Conservation (phyloP, 2,797 vertebrate genomes). For the Geotrypetes seraphini region DNA sequence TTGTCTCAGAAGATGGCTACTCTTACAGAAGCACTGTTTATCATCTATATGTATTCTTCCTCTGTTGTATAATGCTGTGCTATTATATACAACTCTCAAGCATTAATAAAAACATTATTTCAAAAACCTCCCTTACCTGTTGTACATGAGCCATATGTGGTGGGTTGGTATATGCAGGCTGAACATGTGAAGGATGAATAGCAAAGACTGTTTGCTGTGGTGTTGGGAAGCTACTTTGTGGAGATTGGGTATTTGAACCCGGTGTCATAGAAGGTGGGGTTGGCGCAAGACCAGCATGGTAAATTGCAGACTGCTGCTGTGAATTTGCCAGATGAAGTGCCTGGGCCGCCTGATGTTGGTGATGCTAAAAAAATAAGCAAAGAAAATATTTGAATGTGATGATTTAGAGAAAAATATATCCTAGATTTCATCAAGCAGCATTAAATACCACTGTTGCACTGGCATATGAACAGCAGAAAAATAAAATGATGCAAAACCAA, state of each 20-base stretch:
- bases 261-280: constrained; percentile 95
- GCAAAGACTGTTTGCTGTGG: constrained; percentile 91
- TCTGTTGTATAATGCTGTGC: too few relatives aligned
- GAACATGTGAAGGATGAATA: constrained; percentile 92
- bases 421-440: fast-evolving
- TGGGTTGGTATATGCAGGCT: constrained; percentile 86
- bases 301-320: constrained; percentile 88
- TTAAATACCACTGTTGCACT: too few relatives aligned
- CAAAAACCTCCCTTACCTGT: too few relatives aligned
- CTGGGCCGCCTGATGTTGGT: constrained; percentile 88
- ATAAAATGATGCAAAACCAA: too few relatives aligned
- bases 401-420: fast-evolving
- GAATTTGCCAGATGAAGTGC: constrained; percentile 86
- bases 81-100: too few relatives aligned
- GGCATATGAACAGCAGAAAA: too few relatives aligned
- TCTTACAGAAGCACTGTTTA: too few relatives aligned
- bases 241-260: constrained; percentile 91
- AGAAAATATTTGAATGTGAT: neutral
- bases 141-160: constrained; percentile 94
- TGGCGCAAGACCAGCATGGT: constrained; percentile 80
- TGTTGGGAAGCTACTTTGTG: constrained; percentile 85
- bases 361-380: constrained; percentile 54
- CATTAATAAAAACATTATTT: too few relatives aligned
- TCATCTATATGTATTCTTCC: too few relatives aligned
- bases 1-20: too few relatives aligned